A percentile compares a stretch with the other conserved stretches of the same genome.
phyloP scores from a whole-genome alignment of 2,888 invertebrate genomes.

The Thalpophila matura region DNA sequence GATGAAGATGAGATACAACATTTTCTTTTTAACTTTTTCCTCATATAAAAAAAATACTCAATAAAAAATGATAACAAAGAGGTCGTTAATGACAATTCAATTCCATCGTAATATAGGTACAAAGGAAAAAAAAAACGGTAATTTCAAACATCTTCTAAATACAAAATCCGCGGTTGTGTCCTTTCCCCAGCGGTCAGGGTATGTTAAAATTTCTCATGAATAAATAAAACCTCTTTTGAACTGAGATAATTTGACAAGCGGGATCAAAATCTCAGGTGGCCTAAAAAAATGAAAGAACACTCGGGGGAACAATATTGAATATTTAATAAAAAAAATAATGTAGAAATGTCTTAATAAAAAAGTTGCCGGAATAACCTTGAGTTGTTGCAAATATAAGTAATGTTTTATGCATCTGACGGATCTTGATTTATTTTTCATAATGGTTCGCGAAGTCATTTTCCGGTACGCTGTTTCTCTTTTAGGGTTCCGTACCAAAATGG shows the following conservation, averaged over 20 bases:
- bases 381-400: constrained; percentile 37
- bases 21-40: no score
- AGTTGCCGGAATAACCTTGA: constrained; percentile 24
- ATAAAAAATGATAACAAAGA: constrained; percentile 23
- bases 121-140: constrained; percentile 30
- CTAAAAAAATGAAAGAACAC: constrained; percentile 23
- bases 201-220: constrained; percentile 58
- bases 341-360: constrained; percentile 25
- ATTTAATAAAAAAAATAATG: constrained; percentile 32
- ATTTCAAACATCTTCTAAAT: constrained; percentile 33
- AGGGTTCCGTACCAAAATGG: no score
- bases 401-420: constrained; percentile 38
- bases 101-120: constrained; percentile 19
- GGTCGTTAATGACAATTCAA: constrained; percentile 30
- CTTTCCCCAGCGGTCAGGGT: constrained; percentile 35
- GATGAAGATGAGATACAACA: no score
- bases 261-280: constrained; percentile 40
- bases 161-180: constrained; percentile 32
- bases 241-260: constrained; percentile 51
- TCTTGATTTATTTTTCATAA: constrained; percentile 30
- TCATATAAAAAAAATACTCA: constrained; percentile 7
- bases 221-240: constrained; percentile 57
- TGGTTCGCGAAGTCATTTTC: background rate
- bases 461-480: background rate
- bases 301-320: constrained; percentile 37